Base-by-base conservation (phyloP, 2,888 invertebrate species). In the Sericinus montela region DNA sequence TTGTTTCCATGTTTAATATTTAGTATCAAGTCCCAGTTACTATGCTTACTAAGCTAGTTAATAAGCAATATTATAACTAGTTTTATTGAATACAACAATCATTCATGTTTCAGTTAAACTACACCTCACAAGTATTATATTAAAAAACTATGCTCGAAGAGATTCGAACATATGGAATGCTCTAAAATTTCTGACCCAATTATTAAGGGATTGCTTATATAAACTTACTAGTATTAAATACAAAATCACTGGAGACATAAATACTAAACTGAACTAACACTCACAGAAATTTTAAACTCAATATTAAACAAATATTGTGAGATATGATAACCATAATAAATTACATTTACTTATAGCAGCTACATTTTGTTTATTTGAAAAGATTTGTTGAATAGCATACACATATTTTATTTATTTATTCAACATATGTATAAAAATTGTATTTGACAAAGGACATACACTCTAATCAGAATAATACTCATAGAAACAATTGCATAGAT, bases 111-210 rank as follows among this genome's bases (percentile, higher is more conserved):
- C 62, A 64, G 72, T 70, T 73, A 57, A 69, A 66, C 68, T 64
- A 69, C 56, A 62, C 65, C 49, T 63, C 60, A 64, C 60, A 64
- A 65, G 65, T 59, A 69, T 67, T 70, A 69, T 60, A 63, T 58
- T 63, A 65, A n/a, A n/a, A n/a, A 61, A 56, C 54, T 57, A 59
- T 57, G 48, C 60, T 60, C 58, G 58, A 53, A 59, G 66, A 72
- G 67, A 67, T 68, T 75, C 72, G 63, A 73, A 71, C 65, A 71
- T 60, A 69, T 79, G 84, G 81, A 85, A 85, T 83, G 83, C 74
- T 77, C 72, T 72, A 73, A 69, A 65, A 67, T 65, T 67, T 69
- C 60, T 67, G 68, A 67, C 52, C 57, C 62, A 69, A 70, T 63
- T 57, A 65, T 63, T 65, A 58, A 56, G 57, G 56, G 56, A 29